These are phyloP conservation scores for Oncorhynchus gorbuscha DNA, from an alignment of 2,113 vertebrate species.

Conservation along the genomic window DNA sequence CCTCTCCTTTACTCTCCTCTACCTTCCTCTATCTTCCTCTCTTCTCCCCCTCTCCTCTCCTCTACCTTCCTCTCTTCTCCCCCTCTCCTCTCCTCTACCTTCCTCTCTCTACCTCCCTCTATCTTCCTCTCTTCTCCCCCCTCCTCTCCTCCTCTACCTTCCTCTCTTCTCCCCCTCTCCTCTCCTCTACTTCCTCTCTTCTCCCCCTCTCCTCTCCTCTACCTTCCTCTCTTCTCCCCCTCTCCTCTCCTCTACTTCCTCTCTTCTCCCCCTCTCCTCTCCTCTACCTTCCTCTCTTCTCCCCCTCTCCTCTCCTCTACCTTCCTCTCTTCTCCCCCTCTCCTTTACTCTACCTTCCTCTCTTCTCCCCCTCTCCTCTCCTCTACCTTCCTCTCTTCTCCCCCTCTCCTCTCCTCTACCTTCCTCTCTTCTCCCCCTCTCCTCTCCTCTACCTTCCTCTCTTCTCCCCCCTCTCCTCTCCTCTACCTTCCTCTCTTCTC, in stretches of 20 bases:
- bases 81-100: conserved; percentile 25
- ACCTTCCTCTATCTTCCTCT: too few relatives aligned
- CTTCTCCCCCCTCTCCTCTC: background rate
- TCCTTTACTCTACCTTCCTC: too few relatives aligned
- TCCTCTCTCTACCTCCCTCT: conserved; percentile 6
- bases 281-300: too few relatives aligned
- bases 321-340: background rate
- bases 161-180: background rate
- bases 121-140: conserved; percentile 16
- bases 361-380: background rate
- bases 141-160: too few relatives aligned
- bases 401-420: background rate
- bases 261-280: too few relatives aligned
- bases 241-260: too few relatives aligned
- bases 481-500: too few relatives aligned
- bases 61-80: conserved; percentile 19
- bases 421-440: background rate
- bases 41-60: conserved; percentile 14
- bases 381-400: background rate
- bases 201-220: background rate
- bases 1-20: background rate
- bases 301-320: too few relatives aligned
- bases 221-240: background rate
- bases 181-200: background rate
- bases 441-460: background rate